Evolutionary conservation across 2,113 vertebrate genomes (phyloP), one percentile per base, ranked within the genome.

Genomic region (Pristiophorus japonicus): DNA sequence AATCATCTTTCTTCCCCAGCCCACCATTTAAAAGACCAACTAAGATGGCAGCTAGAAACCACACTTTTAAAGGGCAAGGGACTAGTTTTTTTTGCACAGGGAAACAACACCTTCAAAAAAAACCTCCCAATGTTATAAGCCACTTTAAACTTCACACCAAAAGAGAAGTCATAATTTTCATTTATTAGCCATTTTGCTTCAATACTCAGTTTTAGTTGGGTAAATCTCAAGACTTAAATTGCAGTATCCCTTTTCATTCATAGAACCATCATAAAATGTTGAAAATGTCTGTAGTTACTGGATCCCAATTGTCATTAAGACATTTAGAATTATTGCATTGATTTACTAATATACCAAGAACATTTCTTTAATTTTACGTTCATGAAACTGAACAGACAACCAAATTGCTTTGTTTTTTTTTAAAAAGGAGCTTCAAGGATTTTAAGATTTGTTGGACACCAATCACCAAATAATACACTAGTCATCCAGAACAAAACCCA

Each of bases 221-320:
- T 70, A 51, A 73, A 90, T 90, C 78, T 78, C 4, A 42, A 67
- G 38, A 70, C 27, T 94, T 94, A 59, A 70, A 70, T 94, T 94
- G 65, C 93, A 47, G 42, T 94, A 70, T 70, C 93, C 63, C 90
- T 94, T 94, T 90, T 59, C 51, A 51, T 90, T 90, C 87, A 90
- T n/a, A 94, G 65, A 94, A 67, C 87, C 47, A 59, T 94, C 63
- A 18, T 47, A 94, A 94, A 66, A 70, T 94, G 42, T 75, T 75
- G 70, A 30, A 73, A 94, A 34, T 94, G 34, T 63, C 34, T 47
- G 22, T 62, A 59, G 51, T 94, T 66, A 67, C 45, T 94, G 51
- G 51, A 73, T 30, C 66, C 38, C 24, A 70, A 73, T 67, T 18
- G 45, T 70, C 78, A n/a, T n/a, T 73, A 94, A 70, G 42, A 70